Base-by-base conservation (phyloP, 2,113 vertebrate species). In the Regulus satrapa region DNA sequence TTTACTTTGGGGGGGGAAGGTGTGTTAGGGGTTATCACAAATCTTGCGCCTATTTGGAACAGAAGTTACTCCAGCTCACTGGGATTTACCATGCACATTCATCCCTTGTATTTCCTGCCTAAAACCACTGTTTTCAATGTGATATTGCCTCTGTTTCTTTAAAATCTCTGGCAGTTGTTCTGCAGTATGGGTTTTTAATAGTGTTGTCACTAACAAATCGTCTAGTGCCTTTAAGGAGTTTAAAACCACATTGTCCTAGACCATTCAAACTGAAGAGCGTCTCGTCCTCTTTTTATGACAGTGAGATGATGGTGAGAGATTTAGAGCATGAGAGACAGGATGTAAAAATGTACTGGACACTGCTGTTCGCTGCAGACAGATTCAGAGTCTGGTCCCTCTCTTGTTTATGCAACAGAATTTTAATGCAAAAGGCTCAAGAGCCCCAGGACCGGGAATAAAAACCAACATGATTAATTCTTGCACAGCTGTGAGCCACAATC, bases 251-350 rank as follows among this genome's bases (percentile, higher is more conserved):
- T 34, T 69, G 45, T 78, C 23, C 41, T 45, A n/a, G 24, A 55
- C 16, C 6, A 40, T 91, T 36, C n/a, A 56, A 45, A 31, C 18
- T 86, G 76, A 86, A 76, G 59, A 59, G 32, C 20, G 0, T 49
- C 31, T 54, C 46, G 40, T 72, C 16, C 8, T 19, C 34, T 62
- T 41, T 52, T 79, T 31, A n/a, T 2, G 2, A 48, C 10, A 75
- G 24, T 8, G 34, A 4, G 2, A 40, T 31, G 48, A 56, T 80
- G 49, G n/a, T 68, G 59, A 59, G 48, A 67, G 24, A 24, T 38
- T 24, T 2, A 66, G 73, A 14, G 21, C 17, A 23, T 2, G 6
- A 83, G 46, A 75, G 62, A 48, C 0, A 0, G 17, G 45, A 38
- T 43, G 34, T 24, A 21, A 40, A 61, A 46, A 38, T 41, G 8